Conservation (phyloP, 2,888 invertebrate genomes). For the Plagiodera versicolora region DNA sequence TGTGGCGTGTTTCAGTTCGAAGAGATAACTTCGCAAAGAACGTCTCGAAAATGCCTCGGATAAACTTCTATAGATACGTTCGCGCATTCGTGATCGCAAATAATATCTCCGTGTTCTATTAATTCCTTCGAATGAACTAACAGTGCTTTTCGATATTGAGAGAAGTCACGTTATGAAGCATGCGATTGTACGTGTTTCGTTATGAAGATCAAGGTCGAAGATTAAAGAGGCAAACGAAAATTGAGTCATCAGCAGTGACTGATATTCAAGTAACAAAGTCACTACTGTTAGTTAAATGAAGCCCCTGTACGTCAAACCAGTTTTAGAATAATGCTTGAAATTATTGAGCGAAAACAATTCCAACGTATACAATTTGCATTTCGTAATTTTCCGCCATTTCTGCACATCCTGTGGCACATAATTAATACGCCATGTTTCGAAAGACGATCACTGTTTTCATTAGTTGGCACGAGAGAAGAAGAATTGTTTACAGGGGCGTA, state of each 20-base stretch:
- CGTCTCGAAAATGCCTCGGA: conserved; percentile 17
- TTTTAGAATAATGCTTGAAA: not conserved
- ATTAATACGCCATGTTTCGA: conserved; percentile 18
- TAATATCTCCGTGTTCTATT: conserved; percentile 26
- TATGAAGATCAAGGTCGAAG: too few relatives aligned
- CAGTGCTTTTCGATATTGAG: conserved; percentile 26
- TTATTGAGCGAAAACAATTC: not conserved
- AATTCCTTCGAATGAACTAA: conserved; percentile 28
- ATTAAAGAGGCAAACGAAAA: too few relatives aligned
- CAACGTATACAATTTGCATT: not conserved
- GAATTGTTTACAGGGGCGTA: not conserved
- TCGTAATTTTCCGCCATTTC: not conserved
- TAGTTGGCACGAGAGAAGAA: not conserved
- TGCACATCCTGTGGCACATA: conserved; percentile 21
- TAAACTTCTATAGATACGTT: conserved; percentile 22
- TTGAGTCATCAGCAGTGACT: too few relatives aligned
- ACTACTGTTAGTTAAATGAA: not conserved
- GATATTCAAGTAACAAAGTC: not conserved
- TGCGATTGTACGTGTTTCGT: too few relatives aligned
- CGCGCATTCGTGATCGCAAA: conserved; percentile 28
- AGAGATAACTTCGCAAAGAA: conserved; percentile 4
- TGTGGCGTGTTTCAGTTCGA: conserved; percentile 6
- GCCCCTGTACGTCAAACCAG: not conserved
- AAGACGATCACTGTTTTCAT: conserved; percentile 12
- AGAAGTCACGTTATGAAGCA: conserved; percentile 23